Evolutionary conservation across 2,888 invertebrate genomes (phyloP).

Genomic region (Herminia tarsipennalis): DNA sequence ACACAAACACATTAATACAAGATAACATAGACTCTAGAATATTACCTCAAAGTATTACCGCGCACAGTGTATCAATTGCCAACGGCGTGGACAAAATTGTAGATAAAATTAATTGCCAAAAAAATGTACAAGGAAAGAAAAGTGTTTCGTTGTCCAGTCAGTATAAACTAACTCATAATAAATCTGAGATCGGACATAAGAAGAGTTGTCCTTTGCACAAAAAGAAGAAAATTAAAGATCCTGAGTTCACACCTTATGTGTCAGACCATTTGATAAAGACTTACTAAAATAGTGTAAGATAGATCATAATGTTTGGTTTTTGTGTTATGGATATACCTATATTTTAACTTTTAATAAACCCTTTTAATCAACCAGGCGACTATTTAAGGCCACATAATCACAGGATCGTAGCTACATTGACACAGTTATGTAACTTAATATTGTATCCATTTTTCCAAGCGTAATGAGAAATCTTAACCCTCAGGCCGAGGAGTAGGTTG

Average conservation of each 20-base stretch:
- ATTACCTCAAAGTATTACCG: constrained; percentile 18
- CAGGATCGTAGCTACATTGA: no score
- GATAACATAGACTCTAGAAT: constrained; percentile 40
- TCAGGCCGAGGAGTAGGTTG: no score
- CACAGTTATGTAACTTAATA: no score
- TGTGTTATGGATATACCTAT: constrained; percentile 34
- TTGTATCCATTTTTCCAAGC: no score
- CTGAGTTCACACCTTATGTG: constrained; percentile 65
- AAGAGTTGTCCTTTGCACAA: constrained; percentile 75
- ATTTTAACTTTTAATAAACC: no score
- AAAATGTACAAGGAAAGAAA: constrained; percentile 58
- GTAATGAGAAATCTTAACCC: no score
- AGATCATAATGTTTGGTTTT: constrained; percentile 19
- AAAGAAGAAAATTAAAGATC: constrained; percentile 72
- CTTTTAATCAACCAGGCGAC: no score
- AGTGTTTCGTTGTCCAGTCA: constrained; percentile 68
- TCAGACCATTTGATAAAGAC: constrained; percentile 81
- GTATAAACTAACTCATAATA: constrained; percentile 76
- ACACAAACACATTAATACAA: constrained; percentile 45
- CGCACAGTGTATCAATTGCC: constrained; percentile 28
- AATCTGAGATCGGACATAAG: constrained; percentile 70
- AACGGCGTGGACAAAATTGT: constrained; percentile 34
- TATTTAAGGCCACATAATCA: no score
- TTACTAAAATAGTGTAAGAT: constrained; percentile 58
- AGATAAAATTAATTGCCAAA: constrained; percentile 64